These are phyloP conservation scores for Taphrorychus bicolor DNA, from an alignment of 2,888 invertebrate genomes.

Conservation along the genomic window DNA sequence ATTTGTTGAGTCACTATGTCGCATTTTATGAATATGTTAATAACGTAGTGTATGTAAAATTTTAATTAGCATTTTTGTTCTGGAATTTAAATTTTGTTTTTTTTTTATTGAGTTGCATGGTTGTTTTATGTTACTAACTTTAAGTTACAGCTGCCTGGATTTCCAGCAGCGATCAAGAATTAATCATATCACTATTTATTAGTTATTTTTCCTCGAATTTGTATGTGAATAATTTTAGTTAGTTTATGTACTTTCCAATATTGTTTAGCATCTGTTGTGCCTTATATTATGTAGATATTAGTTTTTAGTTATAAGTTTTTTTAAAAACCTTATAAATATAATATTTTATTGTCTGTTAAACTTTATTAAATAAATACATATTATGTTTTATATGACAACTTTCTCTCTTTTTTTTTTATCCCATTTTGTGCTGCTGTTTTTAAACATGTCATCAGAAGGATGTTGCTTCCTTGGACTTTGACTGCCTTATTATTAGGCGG, in stretches of 20 bases:
- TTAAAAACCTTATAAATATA: too few species aligned
- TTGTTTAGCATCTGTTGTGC: constrained; percentile 55
- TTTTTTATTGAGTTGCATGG: not conserved
- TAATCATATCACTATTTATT: constrained; percentile 56
- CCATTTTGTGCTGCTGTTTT: not conserved
- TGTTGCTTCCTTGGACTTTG: not conserved
- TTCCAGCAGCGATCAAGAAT: constrained; percentile 54
- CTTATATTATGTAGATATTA: constrained; percentile 46
- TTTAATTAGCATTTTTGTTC: constrained; percentile 13
- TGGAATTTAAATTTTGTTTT: constrained; percentile 2
- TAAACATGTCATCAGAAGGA: not conserved
- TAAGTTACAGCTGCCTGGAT: constrained; percentile 21
- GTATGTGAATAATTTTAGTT: constrained; percentile 15
- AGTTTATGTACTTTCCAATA: constrained; percentile 37
- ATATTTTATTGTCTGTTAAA: too few species aligned
- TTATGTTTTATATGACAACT: not conserved
- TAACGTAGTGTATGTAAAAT: not conserved
- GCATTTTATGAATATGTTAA: constrained; percentile 4
- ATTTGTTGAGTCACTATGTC: not conserved
- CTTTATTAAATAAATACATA: constrained; percentile 15
- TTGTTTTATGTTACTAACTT: constrained; percentile 12
- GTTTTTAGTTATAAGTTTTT: constrained; percentile 13
- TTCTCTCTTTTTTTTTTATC: not conserved
- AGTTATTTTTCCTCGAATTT: constrained; percentile 42
- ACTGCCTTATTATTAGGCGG: not conserved